Base-by-base conservation (phyloP, 2,888 invertebrate genomes). In the Agrilus mali region DNA sequence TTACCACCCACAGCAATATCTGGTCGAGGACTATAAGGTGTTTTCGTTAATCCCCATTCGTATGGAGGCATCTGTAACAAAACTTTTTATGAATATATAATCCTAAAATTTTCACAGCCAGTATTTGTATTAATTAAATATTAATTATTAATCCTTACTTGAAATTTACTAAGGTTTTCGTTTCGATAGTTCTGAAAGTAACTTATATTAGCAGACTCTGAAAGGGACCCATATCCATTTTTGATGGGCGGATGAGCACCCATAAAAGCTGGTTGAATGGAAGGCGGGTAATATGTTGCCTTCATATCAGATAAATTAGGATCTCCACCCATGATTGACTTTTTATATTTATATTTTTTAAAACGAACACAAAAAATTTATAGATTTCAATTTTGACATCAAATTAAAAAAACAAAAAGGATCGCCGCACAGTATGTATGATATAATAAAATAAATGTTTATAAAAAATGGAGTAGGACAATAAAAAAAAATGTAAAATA, bases 141-240 rank as follows among this genome's bases (percentile, higher is more conserved):
- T 13, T 36, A 16, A 4, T 14, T 33, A 33, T 40, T 7, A 12
- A 16, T 36, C 33, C 27, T 53, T 53, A 68, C 69, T 51, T 55
- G 58, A 53, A 65, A 63, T 49, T 65, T 62, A 10, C 68, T 67
- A 38, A 69, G 50, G 31, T 57, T 57, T 47, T 69, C 67, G 52
- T 68, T 66, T 46, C 68, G 56, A 47, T 66, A 69, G 38, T 64
- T 63, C 43, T 66, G 66, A 49, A 70, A 70, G 54, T 66, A 66
- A 37, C 48, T 58, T 7, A 59, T 43, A 43, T 53, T 54, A 6
- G 56, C 58, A 4, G 55, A 55, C 36, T 60, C 61, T 38, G 53
- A 51, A 17, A 56, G 43, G 0, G 60, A 58, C n/a, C 58, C 55
- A 42, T 56, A 52, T 34, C 58, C 59, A 36, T 50, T 55, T 49